phyloP scores from a whole-genome alignment of 1,140 invertebrate species.

The Heliconius hermathena region DNA sequence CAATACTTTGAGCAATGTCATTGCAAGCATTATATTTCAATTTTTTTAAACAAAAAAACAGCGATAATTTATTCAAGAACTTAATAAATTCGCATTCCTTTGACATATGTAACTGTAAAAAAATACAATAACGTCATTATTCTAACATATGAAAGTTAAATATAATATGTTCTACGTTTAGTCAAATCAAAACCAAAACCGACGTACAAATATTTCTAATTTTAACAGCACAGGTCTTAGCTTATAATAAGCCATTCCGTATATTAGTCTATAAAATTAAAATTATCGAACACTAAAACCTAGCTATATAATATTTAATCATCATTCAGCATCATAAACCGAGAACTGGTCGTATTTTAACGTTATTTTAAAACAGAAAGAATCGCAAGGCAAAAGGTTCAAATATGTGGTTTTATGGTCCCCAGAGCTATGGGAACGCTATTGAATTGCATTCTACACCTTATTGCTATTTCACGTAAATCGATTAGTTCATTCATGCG shows the following conservation, averaged over 20 bases:
- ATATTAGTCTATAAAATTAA: neutral
- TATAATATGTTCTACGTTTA: too few species aligned
- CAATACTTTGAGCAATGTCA: too few species aligned
- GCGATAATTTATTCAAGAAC: too few species aligned
- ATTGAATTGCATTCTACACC: conserved; percentile 15
- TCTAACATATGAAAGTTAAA: too few species aligned
- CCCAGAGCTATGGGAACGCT: conserved; percentile 1
- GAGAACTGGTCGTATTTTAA: neutral
- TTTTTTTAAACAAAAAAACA: too few species aligned
- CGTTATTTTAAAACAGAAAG: conserved; percentile 3
- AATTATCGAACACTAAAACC: neutral
- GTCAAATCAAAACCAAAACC: too few species aligned
- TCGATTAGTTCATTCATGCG: conserved; percentile 14
- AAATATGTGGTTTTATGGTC: conserved; percentile 10
- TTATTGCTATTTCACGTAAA: conserved; percentile 11
- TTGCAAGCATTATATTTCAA: too few species aligned
- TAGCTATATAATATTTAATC: conserved; percentile 6
- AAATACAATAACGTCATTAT: too few species aligned
- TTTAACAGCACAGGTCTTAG: too few species aligned
- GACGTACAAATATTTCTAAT: too few species aligned
- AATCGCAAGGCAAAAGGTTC: neutral
- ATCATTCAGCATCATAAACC: neutral
- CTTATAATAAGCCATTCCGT: neutral
- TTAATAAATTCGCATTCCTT: too few species aligned
- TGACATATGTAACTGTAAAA: too few species aligned